A percentile compares a stretch with the other conserved stretches of the same genome.
Conservation (phyloP, 2,113 vertebrate species). For the Rana temporaria region DNA sequence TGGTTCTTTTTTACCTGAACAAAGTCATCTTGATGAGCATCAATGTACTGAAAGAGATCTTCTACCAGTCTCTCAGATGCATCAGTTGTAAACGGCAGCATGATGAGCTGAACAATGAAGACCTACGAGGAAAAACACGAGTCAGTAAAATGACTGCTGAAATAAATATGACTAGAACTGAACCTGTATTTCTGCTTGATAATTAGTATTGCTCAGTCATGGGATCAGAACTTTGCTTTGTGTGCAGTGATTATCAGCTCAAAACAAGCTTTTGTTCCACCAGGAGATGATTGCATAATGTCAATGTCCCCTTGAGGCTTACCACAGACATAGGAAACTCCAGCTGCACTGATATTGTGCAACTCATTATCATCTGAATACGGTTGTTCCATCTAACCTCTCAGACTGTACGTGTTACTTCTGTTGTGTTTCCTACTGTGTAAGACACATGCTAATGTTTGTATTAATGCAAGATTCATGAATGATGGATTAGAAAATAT, state of each 20-base stretch:
- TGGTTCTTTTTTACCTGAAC: constrained; percentile 64
- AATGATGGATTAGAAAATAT: too few relatives aligned
- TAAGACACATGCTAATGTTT: not conserved
- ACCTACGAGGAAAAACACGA: constrained; percentile 56
- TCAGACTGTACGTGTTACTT: not conserved
- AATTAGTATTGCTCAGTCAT: not conserved
- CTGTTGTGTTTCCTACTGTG: not conserved
- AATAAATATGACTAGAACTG: not conserved
- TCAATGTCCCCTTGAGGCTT: constrained; percentile 19
- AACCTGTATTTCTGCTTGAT: not conserved
- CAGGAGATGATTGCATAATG: constrained; percentile 20
- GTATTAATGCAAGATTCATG: too few relatives aligned
- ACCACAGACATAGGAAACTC: not conserved
- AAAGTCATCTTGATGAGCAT: constrained; percentile 69
- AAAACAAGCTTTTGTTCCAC: constrained; percentile 5
- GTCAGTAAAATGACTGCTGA: not conserved
- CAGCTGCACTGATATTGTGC: not conserved
- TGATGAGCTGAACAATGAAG: not conserved
- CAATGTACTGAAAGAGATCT: constrained; percentile 67
- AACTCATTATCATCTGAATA: constrained; percentile 12
- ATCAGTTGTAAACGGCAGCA: constrained; percentile 42
- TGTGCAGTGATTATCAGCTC: not conserved
- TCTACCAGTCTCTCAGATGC: not conserved
- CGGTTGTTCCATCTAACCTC: not conserved
- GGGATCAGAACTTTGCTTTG: constrained; percentile 7